Base-by-base conservation (phyloP, 2,888 invertebrate genomes). In the Therioaphis trifolii region DNA sequence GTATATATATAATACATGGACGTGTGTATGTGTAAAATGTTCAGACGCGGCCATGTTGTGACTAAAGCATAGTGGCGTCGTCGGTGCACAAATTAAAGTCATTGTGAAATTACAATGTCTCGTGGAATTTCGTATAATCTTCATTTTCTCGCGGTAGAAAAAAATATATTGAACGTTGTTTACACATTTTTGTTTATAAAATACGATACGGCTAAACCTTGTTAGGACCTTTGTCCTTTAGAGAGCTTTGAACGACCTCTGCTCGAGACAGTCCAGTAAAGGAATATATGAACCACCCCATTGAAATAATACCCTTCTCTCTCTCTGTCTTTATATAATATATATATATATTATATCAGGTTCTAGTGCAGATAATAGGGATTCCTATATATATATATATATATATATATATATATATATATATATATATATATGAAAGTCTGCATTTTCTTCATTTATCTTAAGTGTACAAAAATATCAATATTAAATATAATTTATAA, bases 171-270 rank as follows among this genome's bases (percentile, higher is more conserved):
- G 55, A 74, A 74, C 40, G 40, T 21, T 58, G 35, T 55, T 55
- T 58, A 58, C 55, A 55, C 55, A 58, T 74, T 74, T 74, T 74
- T 55, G 55, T 40, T 55, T 55, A 40, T 74, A 74, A 55, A 74
- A 74, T 55, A 74, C 55, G 55, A 74, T 74, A 74, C 55, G 74
- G 35, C 55, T 40, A 74, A 74, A 74, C 55, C 55, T 74, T 55
- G 55, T 55, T 74, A 74, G 21, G 40, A 74, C 55, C 55, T 74
- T 74, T 74, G 55, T 55, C 35, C 74, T 74, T 74, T 74, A 40
- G 55, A 55, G 55, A 74, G 55, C 55, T 55, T 40, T 74, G 40
- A 58, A 58, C 74, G 74, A 74, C 74, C 74, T 74, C 74, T 74
- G 74, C 40, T 74, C 35, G 55, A 40, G 74, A 74, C 74, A 74